phyloP scores from a whole-genome alignment of 2,888 invertebrate genomes.

The Graphium colonna region DNA sequence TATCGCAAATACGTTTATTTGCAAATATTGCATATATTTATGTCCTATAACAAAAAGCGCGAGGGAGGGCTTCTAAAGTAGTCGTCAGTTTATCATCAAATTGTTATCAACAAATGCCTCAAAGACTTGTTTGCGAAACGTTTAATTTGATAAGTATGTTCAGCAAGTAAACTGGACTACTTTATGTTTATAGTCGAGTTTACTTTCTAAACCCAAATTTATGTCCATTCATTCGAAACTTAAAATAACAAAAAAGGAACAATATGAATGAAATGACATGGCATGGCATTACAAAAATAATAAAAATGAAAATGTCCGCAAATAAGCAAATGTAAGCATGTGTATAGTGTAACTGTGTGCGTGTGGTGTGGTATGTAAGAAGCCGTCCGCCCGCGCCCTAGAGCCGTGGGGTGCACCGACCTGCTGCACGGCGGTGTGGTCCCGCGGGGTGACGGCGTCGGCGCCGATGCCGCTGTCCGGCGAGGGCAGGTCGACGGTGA shows the following conservation, averaged over 20 bases:
- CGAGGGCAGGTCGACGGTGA: constrained; percentile 96
- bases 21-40: no score
- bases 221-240: background rate
- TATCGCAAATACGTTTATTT: no score
- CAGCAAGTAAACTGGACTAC: background rate
- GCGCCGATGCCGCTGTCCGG: constrained; percentile 98
- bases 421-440: constrained; percentile 94
- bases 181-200: constrained; percentile 11
- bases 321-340: constrained; percentile 33
- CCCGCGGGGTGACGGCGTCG: constrained; percentile 94
- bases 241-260: background rate
- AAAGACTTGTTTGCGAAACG: constrained; percentile 17
- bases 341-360: constrained; percentile 35
- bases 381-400: constrained; percentile 71
- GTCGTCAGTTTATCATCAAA: background rate
- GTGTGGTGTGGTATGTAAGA: constrained; percentile 33
- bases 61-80: constrained; percentile 25
- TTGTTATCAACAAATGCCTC: constrained; percentile 1
- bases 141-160: constrained; percentile 6
- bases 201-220: constrained; percentile 1
- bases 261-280: constrained; percentile 7
- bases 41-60: constrained; percentile 19
- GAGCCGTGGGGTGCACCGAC: constrained; percentile 76
- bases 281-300: constrained; percentile 3
- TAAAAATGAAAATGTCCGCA: constrained; percentile 23